Base-by-base conservation (phyloP, 2,797 vertebrate genomes). In the Australoheros facetus region DNA sequence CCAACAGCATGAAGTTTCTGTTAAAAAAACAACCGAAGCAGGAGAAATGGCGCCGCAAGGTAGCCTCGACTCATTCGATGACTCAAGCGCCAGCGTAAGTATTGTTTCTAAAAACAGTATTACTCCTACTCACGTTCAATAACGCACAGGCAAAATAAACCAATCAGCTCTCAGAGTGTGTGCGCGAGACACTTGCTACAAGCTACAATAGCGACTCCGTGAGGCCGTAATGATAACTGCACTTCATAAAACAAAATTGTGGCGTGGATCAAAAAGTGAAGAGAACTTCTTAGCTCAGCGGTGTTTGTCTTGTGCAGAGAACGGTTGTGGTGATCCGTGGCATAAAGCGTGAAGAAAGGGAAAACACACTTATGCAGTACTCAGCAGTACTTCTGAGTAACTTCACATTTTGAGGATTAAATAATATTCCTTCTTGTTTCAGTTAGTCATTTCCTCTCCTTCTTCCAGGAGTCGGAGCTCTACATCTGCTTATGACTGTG, bases 401-500 rank as follows among this genome's bases (percentile, higher is more conserved):
- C 42, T 69, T 26, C 10, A 10, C 54, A 56, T 26, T 56, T 1
- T 37, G 5, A 34, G 1, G 32, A 66, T 37, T 9, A 14, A 28
- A 37, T 26, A 6, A 56, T 56, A 55, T 54, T 66, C 26, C 39
- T 48, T 23, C 11, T 32, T 8, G 4, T 69, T 69, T 71, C 56
- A 34, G 23, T 58, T 37, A 19, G 62, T 56, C 26, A 42, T 23
- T 77, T 70, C 21, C 28, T 74, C 0, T 74, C 16, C 39, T 37
- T 80, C 73, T 79, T 74, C 3, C 82, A 94, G 93, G 86, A 92
- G 79, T 79, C 92, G 17, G 93, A 95, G 89, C 93, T 95, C 70
- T 94, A 81, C 79, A 94, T 95, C 90, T 94, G 94, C 66, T 60
- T 95, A 19, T 94, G 89, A 92, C 81, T 72, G 55, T 11, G 9